Percentiles rank a stretch among this genome's conserved stretches.
These are phyloP conservation scores for Chrysocyon brachyurus DNA, from an alignment of 2,797 vertebrate species.

Conservation along the genomic window DNA sequence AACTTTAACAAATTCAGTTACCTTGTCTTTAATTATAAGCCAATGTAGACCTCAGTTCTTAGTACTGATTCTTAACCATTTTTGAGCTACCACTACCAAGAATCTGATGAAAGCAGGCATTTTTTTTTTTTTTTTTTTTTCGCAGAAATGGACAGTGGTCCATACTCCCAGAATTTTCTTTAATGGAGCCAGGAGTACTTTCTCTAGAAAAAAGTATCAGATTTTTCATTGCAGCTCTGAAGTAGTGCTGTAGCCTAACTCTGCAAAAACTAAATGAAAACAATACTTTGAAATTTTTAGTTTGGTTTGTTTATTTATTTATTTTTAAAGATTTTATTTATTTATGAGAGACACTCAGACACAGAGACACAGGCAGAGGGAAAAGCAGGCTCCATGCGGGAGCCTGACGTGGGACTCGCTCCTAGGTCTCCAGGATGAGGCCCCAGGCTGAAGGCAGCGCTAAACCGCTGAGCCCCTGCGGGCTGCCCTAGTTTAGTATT, in stretches of 20 bases:
- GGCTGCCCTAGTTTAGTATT: not conserved
- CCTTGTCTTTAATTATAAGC: not conserved
- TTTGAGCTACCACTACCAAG: not conserved
- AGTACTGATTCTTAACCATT: not conserved
- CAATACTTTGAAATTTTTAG: not conserved
- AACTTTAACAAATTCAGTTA: not conserved
- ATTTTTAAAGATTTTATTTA: no score
- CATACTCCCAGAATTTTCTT: constrained; percentile 10
- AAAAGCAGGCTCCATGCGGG: no score
- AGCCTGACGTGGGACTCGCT: no score
- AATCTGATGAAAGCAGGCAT: constrained; percentile 1
- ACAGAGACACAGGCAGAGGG: no score
- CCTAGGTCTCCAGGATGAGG: no score
- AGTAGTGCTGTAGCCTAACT: not conserved
- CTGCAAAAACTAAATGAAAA: not conserved
- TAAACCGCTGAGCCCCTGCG: no score
- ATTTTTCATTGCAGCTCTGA: not conserved
- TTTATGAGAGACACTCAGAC: no score
- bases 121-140: not conserved
- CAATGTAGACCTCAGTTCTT: not conserved
- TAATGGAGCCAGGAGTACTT: not conserved
- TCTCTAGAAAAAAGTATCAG: not conserved
- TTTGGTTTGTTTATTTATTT: no score
- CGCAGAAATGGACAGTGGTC: not conserved
- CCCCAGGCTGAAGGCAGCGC: no score